Base-by-base conservation (phyloP, 2,888 invertebrate genomes). In the Lordiphosa fenestrarum region DNA sequence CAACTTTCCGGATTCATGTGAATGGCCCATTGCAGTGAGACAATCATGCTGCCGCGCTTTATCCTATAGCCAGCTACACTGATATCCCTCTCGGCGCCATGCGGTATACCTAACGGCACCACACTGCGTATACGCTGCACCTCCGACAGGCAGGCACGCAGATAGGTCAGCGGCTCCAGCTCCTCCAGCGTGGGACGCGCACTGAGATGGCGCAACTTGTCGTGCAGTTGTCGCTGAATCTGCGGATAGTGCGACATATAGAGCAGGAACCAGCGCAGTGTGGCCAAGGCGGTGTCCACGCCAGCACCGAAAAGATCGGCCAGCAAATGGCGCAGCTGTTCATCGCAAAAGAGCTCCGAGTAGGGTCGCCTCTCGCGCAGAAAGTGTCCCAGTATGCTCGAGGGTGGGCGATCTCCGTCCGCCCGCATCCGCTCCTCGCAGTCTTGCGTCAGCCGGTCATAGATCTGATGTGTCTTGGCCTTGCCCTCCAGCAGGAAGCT, bases 291-390 rank as follows among this genome's bases (percentile, higher is more conserved):
- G 0, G 97, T 96, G 77, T 97, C 97, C 49, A 95, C 91, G 4
- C 96, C 95, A 10, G 96, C 96, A 0, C 96, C 96, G 84, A 95
- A 95, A 84, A 96, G 90, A 88, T 97, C 97, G 3, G 94, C 94
- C 60, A 96, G 86, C 25, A 96, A 90, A 87, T 94, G 95, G 71
- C 93, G 89, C 82, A 95, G 90, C 85, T 97, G 75, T 53, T 10
- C 73, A 25, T 81, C 74, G 47, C 82, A 76, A 33, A 66, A 62
- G n/a, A 81, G 68, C 44, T 78, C 59, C 15, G 76, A 63, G 9
- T 47, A 47, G 0, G 66, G 72, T 7, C 63, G 56, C 72, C 93
- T 92, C 84, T 94, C 94, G 13, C 90, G 77, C 35, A 94, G 89
- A 82, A 93, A 95, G 47, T 92, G 92, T 49, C 93, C 93, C 13